Base-by-base conservation (phyloP, 2,797 vertebrate species). In the Poeciliopsis turneri region DNA sequence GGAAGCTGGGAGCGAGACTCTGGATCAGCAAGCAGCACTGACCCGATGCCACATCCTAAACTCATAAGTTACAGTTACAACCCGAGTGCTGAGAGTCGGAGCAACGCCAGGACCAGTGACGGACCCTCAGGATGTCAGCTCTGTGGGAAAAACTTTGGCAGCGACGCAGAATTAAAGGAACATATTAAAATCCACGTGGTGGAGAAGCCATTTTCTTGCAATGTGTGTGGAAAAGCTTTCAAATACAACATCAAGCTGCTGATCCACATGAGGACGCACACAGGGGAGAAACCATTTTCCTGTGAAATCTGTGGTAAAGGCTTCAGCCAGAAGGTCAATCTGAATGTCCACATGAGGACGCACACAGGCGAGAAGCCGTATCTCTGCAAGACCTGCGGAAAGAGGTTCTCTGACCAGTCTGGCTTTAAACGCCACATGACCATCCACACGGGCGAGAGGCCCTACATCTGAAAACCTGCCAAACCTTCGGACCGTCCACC, bases 291-390 rank as follows among this genome's bases (percentile, higher is more conserved):
- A 16, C 59, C 59, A 8, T 64, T 64, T 36, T 64, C 59, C 30
- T 64, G 59, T 13, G 46, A 45, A 16, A 72, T 72, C 43, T 72
- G 43, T n/a, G 30, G 59, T 18, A 64, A 64, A 64, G 59, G 59
- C 30, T 64, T 64, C 59, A 64, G 59, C 33, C 59, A 64, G 59
- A 64, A 64, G 59, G 59, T 64, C 30, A 64, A 64, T 64, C 59
- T 64, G 30, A 64, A 64, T 30, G 59, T 64, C 16, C 59, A 64
- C 59, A 64, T 36, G 59, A 64, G 59, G 59, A 64, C 59, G 16
- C 59, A 64, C 59, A 64, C 59, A 2, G 59, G 59, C 0, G 59
- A 64, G 30, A 64, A 64, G 30, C 59, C 59, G 1, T 64, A 64
- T 36, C 59, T 64, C 59, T 64, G 59, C 59, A 64, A 64, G 13